These are phyloP conservation scores for Choloepus hoffmanni DNA, from an alignment of 2,113 vertebrate species.

Conservation along the genomic window DNA sequence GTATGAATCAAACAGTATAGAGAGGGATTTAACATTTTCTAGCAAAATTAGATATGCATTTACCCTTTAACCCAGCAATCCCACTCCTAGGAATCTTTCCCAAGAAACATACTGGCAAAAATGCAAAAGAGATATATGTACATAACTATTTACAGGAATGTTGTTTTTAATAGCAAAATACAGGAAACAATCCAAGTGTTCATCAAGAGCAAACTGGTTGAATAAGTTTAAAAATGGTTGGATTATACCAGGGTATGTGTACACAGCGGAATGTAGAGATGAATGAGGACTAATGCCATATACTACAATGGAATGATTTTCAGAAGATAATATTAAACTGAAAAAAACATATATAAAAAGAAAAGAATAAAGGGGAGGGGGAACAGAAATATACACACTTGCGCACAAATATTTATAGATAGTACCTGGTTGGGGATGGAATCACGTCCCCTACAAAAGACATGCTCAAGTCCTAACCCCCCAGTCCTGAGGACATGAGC, in stretches of 20 bases:
- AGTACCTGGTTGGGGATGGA: no score
- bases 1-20: neutral
- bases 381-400: accelerated
- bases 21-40: neutral
- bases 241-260: no score
- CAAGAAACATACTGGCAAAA: neutral
- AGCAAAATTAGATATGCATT: neutral
- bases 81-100: neutral
- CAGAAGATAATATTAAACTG: neutral
- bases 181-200: neutral
- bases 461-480: no score
- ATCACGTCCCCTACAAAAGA: no score
- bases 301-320: accelerated
- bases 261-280: accelerated
- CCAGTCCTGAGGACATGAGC: no score
- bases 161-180: neutral
- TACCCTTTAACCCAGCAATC: neutral
- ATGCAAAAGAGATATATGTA: accelerated
- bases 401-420: no score
- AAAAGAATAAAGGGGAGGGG: neutral
- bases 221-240: neutral
- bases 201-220: neutral
- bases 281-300: neutral
- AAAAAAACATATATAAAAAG: neutral
- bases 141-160: neutral